Evolutionary conservation across 2,113 vertebrate genomes (phyloP), one percentile per base, ranked within the genome.

Genomic region (Carassius gibelio): DNA sequence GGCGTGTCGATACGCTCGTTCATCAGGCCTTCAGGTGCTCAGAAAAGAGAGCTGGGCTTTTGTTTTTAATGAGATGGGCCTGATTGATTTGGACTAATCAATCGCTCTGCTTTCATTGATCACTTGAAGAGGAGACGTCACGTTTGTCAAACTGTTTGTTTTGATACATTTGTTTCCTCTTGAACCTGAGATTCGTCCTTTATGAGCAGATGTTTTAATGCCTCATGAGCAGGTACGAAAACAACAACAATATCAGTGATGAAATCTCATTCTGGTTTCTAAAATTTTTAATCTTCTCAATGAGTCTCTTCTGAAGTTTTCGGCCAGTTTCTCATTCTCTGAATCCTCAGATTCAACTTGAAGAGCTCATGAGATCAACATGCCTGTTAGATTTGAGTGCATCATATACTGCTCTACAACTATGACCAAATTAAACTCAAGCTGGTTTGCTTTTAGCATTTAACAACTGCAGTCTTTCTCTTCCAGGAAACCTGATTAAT

Each of bases 1-100:
- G 5, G 79, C 9, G 2, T 36, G 45, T 81, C 45, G 11, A 81
- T 81, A 50, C 26, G 1, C 79, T 81, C 23, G 11, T 68, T 34
- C 61, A 68, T 81, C 79, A 68, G 74, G 8, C n/a, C 48, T 69
- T 69, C 55, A 38, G 50, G 38, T 48, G 14, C 30, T 30, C 59
- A 21, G 79, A 68, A 81, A 45, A 52, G 79, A 55, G 30, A 34
- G 38, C 2, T 42, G 42, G 42, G 42, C 30, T n/a, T 79, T 38
- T 42, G 78, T 19, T 14, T 64, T 66, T 66, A 66, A 50, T 10
- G 77, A 45, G 57, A 75, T 13, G 72, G 45, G 23, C 42, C 5
- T 23, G 34, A 62, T 79, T 45, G 57, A 38, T 45, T 80, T 14
- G 8, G 34, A 13, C 77, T 11, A 36, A 26, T 75, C 75, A 34